phyloP scores from a whole-genome alignment of 1,140 invertebrate genomes.

The Hestina assimilis region DNA sequence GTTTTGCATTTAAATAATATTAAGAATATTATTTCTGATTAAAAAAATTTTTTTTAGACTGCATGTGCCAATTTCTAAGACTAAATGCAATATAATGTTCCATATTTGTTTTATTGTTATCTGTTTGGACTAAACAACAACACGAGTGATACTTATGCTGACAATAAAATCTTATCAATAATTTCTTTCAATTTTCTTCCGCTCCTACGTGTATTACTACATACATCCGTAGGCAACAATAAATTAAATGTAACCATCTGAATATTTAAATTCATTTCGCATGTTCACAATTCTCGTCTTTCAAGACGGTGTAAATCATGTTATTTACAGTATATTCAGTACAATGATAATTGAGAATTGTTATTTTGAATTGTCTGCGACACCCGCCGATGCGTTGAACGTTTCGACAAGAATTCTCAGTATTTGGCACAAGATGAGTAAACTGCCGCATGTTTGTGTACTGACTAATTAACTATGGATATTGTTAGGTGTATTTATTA shows the following conservation, averaged over 20 bases:
- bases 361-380: slow-evolving; percentile 41
- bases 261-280: slow-evolving; percentile 20
- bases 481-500: neutral
- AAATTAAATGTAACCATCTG: neutral
- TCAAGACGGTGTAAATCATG: slow-evolving; percentile 39
- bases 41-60: no score
- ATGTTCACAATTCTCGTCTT: slow-evolving; percentile 36
- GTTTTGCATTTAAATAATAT: no score
- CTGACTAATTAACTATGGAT: slow-evolving; percentile 5
- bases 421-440: slow-evolving; percentile 35
- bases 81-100: no score
- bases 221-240: neutral
- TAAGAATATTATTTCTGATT: no score
- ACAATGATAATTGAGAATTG: slow-evolving; percentile 35
- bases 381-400: slow-evolving; percentile 15
- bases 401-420: slow-evolving; percentile 29
- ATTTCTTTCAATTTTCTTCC: no score
- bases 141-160: no score
- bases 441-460: neutral
- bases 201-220: no score
- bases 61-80: no score
- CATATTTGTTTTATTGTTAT: no score
- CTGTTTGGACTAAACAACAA: no score
- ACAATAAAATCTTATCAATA: no score
- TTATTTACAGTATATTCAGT: slow-evolving; percentile 35